Evolutionary conservation across 2,888 invertebrate species (phyloP), one percentile per base, ranked within the genome.

Genomic region (Neria commutata): DNA sequence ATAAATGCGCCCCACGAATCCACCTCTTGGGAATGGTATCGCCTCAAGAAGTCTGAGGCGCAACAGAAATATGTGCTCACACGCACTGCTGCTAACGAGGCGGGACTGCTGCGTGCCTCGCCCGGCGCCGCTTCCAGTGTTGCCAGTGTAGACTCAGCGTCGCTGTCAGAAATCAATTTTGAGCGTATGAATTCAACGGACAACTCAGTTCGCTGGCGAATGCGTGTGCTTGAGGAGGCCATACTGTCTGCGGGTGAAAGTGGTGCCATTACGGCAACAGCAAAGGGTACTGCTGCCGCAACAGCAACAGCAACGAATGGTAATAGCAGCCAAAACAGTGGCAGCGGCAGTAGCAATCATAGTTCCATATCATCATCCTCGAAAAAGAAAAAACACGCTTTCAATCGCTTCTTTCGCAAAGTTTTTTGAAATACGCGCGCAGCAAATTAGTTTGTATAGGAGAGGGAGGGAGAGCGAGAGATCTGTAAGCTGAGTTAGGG

Each of bases 371-470:
- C 78, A 56, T 75, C 76, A 23, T 74, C 71, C 40, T 67, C 73
- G 56, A 87, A 86, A 72, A 90, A 88, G 78, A 85, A 77, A 58
- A 74, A 83, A 71, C 87, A 88, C 74, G 86, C 89, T 73, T 85
- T 92, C 67, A 91, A 89, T 79, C 89, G 88, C 81, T 87, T 92
- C 78, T 86, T 91, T 76, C 91, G 88, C 71, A 91, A 91, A 84
- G 88, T 92, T 77, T 92, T 92, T 84, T 90, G 85, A 87, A 46
- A 14, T 34, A 56, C 45, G 19, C 34, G 10, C 8, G n/a, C 26
- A 10, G n/a, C n/a, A n/a, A n/a, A n/a, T n/a, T n/a, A n/a, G n/a
- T n/a, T n/a, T n/a, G n/a, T n/a, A n/a, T n/a, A n/a, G n/a, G n/a
- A n/a, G n/a, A n/a, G n/a, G n/a, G n/a, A n/a, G n/a, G n/a, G n/a